A percentile compares a stretch with the other conserved stretches of the same genome.
phyloP scores from a whole-genome alignment of 1,140 invertebrate species.

The Drosophila guanche region DNA sequence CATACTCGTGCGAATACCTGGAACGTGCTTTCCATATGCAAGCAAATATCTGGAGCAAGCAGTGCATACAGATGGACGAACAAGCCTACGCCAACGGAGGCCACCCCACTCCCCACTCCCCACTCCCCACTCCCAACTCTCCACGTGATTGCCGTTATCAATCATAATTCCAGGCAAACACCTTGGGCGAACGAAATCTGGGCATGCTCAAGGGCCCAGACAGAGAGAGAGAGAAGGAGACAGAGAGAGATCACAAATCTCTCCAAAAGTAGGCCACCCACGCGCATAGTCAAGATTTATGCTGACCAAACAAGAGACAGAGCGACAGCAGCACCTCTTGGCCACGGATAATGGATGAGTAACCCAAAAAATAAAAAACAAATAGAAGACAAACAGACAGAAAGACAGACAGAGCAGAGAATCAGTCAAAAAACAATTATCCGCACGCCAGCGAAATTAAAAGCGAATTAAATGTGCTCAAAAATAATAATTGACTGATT shows the following conservation, averaged over 20 bases:
- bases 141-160: constrained; percentile 31
- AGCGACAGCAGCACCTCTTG: background rate
- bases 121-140: constrained; percentile 33
- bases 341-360: too few relatives aligned
- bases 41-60: constrained; percentile 3
- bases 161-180: background rate
- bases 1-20: background rate
- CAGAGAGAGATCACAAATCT: constrained; percentile 17
- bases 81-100: constrained; percentile 22
- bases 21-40: constrained; percentile 37
- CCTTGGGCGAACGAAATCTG: constrained; percentile 20
- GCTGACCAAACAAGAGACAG: constrained; percentile 11
- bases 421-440: constrained; percentile 47
- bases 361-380: background rate
- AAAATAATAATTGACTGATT: constrained; percentile 58
- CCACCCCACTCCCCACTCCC: constrained; percentile 16
- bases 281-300: constrained; percentile 39
- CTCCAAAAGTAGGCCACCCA: constrained; percentile 42
- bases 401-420: background rate
- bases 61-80: constrained; percentile 34
- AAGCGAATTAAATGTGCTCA: constrained; percentile 55
- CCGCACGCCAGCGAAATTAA: constrained; percentile 59
- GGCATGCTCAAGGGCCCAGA: constrained; percentile 25
- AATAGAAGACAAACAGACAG: constrained; percentile 23
- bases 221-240: constrained; percentile 1